phyloP scores from a whole-genome alignment of 2,888 invertebrate genomes.

The Chalcosyrphus nemorum region DNA sequence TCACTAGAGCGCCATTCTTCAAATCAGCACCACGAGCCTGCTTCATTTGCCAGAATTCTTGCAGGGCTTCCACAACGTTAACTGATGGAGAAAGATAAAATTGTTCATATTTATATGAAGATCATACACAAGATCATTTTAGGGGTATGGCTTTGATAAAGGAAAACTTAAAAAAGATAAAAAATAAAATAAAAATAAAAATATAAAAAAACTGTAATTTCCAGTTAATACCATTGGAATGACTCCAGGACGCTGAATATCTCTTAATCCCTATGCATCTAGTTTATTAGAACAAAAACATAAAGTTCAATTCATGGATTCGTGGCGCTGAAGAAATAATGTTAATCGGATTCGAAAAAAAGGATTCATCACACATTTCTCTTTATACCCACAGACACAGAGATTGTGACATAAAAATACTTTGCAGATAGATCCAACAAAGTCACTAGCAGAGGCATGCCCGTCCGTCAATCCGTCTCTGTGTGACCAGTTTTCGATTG shows the following conservation, averaged over 20 bases:
- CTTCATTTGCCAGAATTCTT: conserved; percentile 99
- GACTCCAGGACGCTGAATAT: neutral
- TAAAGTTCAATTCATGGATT: conserved; percentile 51
- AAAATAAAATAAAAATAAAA: no score
- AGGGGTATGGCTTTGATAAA: no score
- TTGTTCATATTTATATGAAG: no score
- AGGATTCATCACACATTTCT: no score
- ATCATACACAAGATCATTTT: no score
- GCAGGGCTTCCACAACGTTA: conserved; percentile 96
- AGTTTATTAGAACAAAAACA: conserved; percentile 57
- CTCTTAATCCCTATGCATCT: conserved; percentile 33
- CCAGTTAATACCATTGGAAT: conserved; percentile 54
- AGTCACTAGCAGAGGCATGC: no score
- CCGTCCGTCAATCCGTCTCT: no score
- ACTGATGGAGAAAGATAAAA: conserved; percentile 84
- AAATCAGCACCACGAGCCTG: conserved; percentile 92
- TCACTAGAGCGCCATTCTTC: conserved; percentile 94
- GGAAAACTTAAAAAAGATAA: no score
- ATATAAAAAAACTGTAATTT: conserved; percentile 64
- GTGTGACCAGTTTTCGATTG: no score
- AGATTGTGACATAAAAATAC: no score
- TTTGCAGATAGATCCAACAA: no score
- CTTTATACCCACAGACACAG: no score
- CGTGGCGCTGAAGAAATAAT: conserved; percentile 49
- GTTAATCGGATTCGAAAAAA: conserved; percentile 52